Base-by-base conservation (phyloP, 2,888 invertebrate species). In the Drosophila differens region DNA sequence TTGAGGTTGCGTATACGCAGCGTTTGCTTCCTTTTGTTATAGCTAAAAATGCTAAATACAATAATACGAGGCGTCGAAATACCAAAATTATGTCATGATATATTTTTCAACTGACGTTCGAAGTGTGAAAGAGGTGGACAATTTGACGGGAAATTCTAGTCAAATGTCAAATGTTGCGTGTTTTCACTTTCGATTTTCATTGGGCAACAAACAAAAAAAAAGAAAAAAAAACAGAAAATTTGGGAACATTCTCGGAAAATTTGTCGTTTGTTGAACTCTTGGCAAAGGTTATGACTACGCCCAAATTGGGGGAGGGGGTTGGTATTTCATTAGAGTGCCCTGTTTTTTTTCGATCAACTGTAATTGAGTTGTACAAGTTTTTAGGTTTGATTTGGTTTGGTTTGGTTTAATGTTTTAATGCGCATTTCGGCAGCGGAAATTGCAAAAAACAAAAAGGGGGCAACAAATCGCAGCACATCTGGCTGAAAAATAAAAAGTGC, bases 161-260 rank as follows among this genome's bases (percentile, higher is more conserved):
- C 64, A 72, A 84, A 87, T 84, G 89, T 81, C 87, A 88, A 83
- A 86, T 62, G 86, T 89, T 79, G 86, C 90, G 90, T 86, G 86
- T 80, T 78, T 79, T 70, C 66, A 74, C 74, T 83, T 86, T 86
- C 84, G 81, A 73, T 88, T 81, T 73, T 70, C 66, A 30, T 30
- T 44, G 10, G 35, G n/a, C 14, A 30, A 41, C 25, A 33, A 39
- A 33, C n/a, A 2, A 9, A 9, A 35, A 14, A 33, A 33, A 12
- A 33, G n/a, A 12, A 4, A 33, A 16, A 44, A 22, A 47, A 4
- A 1, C 16, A 16, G 7, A 25, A 14, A 47, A 19, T 4, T 16
- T 25, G 28, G 28, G 28, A 55, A 32, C 37, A 37, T 61, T 59
- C 59, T 55, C 14, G 32, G 28, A 60, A 53, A 5, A 57, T 19